A percentile compares a stretch with the other conserved stretches of the same genome.
These are phyloP conservation scores for Xenopus borealis DNA, from an alignment of 2,113 vertebrate species.

Conservation along the genomic window DNA sequence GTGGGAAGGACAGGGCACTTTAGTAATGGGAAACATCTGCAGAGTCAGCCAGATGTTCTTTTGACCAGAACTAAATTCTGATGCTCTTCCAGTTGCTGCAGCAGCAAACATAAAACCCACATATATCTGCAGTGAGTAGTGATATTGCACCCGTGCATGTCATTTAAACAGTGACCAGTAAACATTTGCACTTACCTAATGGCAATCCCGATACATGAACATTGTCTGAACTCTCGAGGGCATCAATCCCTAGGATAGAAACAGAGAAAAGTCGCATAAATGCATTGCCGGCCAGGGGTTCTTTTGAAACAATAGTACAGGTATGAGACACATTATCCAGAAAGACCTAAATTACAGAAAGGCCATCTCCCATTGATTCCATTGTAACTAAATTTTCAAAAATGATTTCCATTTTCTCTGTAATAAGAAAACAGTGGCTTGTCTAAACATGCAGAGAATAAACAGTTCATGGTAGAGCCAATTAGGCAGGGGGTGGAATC, in stretches of 20 bases:
- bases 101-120: constrained; percentile 42
- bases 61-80: constrained; percentile 69
- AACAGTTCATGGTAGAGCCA: too few relatives aligned
- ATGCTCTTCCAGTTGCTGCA: constrained; percentile 54
- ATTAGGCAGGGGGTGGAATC: too few relatives aligned
- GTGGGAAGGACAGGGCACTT: constrained; percentile 67
- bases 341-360: too few relatives aligned
- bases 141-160: too few relatives aligned
- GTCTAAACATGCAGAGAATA: too few relatives aligned
- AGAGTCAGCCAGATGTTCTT: constrained; percentile 69
- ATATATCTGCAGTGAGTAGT: too few relatives aligned
- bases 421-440: too few relatives aligned
- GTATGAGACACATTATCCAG: too few relatives aligned
- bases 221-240: constrained; percentile 86
- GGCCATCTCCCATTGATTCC: too few relatives aligned
- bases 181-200: constrained; percentile 82
- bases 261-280: constrained; percentile 64
- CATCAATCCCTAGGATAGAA: constrained; percentile 80
- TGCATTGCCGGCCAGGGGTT: background rate
- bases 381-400: too few relatives aligned
- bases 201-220: constrained; percentile 88
- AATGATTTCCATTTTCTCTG: too few relatives aligned
- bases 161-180: background rate
- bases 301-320: too few relatives aligned
- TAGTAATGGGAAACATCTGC: constrained; percentile 67